Base-by-base conservation (phyloP, 2,888 invertebrate genomes). In the Epistrophe eligans region DNA sequence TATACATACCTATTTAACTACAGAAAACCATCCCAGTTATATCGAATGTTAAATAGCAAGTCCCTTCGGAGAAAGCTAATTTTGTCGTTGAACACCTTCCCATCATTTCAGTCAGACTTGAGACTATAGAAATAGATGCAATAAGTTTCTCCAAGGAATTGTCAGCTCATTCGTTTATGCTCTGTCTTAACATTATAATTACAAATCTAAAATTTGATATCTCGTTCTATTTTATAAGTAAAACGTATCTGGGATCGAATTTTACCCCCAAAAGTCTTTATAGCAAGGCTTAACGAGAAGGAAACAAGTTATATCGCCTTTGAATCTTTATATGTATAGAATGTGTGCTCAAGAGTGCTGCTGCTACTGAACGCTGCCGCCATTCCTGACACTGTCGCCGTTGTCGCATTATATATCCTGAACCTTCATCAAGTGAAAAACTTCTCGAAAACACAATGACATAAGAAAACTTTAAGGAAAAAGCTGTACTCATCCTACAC, bases 291-390 rank as follows among this genome's bases (percentile, higher is more conserved):
- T 67, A 67, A 67, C 19, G 60, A 82, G 66, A 73, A 82, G 88
- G 88, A 89, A 89, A 50, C 79, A 72, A 88, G 79, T 89, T 88
- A 81, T 89, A 87, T 89, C 88, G 88, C 77, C 84, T 84, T 73
- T 71, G 79, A 57, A 66, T 80, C 66, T 74, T 58, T 38, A 24
- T 24, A 24, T 24, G 3, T 24, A 24, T 24, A 24, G 79, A 71
- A 70, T 83, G 72, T 83, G 77, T 72, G 38, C 57, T 57, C 60
- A 62, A 79, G 50, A 73, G 77, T 74, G 48, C n/a, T n/a, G n/a
- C n/a, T 45, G 60, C 52, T 70, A 52, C 76, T 55, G 64, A 45
- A 58, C 52, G 67, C 38, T 35, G 71, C 52, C 66, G 28, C 35
- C 48, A 40, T 58, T 52, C 40, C 52, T 64, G 32, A 52, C 52